A percentile compares a stretch with the other conserved stretches of the same genome.
These are phyloP conservation scores for Siniperca knerii DNA, from an alignment of 2,113 vertebrate genomes.

Conservation along the genomic window DNA sequence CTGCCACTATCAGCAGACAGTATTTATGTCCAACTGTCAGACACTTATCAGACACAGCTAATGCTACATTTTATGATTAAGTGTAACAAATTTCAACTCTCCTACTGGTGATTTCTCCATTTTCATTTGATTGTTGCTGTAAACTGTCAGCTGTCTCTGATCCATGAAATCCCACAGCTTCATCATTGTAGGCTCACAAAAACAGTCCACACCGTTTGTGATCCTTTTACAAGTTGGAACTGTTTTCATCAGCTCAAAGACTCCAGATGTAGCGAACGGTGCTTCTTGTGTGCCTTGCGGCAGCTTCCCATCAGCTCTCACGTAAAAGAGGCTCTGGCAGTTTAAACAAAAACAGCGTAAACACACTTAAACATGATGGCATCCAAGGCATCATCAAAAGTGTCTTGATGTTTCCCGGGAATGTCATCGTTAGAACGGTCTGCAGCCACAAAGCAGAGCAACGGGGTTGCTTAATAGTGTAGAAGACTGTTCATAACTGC, in stretches of 20 bases:
- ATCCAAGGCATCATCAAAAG: conserved; percentile 5
- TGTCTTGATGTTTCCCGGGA: conserved; percentile 4
- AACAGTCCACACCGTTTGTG: neutral
- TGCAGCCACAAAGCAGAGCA: neutral
- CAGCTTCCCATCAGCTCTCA: conserved; percentile 1
- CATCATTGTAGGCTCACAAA: conserved; percentile 9
- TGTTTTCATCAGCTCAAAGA: conserved; percentile 10
- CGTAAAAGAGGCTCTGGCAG: conserved; percentile 3
- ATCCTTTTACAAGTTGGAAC: conserved; percentile 35
- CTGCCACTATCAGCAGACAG: conserved; percentile 14
- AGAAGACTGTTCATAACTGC: neutral
- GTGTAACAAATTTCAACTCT: neutral
- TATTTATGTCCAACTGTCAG: conserved; percentile 40
- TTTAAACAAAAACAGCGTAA: conserved; percentile 27
- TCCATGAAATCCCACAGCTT: conserved; percentile 33
- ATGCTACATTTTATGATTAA: conserved; percentile 32
- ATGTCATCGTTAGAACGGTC: neutral
- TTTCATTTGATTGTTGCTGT: conserved; percentile 29
- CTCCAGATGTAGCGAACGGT: conserved; percentile 21
- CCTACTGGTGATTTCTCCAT: neutral
- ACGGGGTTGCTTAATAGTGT: neutral
- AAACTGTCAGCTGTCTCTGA: conserved; percentile 54
- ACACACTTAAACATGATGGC: conserved; percentile 19
- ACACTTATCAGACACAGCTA: neutral
- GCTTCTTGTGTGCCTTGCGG: conserved; percentile 18